Evolutionary conservation across 1,140 invertebrate species (phyloP), one percentile per base, ranked within the genome.

Genomic region (Chymomyza costata): DNA sequence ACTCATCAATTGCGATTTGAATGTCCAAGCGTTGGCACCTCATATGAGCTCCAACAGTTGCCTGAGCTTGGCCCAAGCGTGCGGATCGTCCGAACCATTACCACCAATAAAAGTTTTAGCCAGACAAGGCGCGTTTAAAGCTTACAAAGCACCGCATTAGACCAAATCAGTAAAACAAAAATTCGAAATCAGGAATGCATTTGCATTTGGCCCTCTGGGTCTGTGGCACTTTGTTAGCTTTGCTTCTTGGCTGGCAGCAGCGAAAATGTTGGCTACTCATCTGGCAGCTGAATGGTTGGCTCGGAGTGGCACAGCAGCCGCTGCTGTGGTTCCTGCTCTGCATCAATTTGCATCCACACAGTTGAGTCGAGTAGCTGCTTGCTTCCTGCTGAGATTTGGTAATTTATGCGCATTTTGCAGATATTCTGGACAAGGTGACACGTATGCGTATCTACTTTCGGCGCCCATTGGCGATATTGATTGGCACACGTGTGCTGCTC

Each of bases 211-310:
- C 68, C 32, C 28, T 80, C 37, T 80, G 64, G 49, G 50, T 68
- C n/a, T 81, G 68, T 53, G 73, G 73, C 38, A 66, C 40, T 21
- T n/a, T 80, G 25, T 28, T 80, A 44, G 43, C 46, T 6, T 31
- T 73, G 18, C 60, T 80, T 7, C 56, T 80, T n/a, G 64, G 64
- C 32, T 81, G 60, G 56, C 73, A 80, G 48, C 82, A 84, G 41
- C 65, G 81, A 13, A 84, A 83, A 30, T 82, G 67, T 34, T 84
- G 82, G 82, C 71, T 68, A 14, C 76, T 84, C 58, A 80, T 84
- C 30, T 84, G 82, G 82, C 82, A 84, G 39, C 50, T 84, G 8
- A 84, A 81, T 21, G 82, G 82, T 1, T 84, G 71, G 76, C 54
- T 68, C 46, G 82, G 82, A n/a, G 50, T 84, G 37, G 32, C 62